Evolutionary conservation across 2,113 vertebrate genomes (phyloP), one percentile per base, ranked within the genome.

Genomic region (Eudyptes chrysolophus): DNA sequence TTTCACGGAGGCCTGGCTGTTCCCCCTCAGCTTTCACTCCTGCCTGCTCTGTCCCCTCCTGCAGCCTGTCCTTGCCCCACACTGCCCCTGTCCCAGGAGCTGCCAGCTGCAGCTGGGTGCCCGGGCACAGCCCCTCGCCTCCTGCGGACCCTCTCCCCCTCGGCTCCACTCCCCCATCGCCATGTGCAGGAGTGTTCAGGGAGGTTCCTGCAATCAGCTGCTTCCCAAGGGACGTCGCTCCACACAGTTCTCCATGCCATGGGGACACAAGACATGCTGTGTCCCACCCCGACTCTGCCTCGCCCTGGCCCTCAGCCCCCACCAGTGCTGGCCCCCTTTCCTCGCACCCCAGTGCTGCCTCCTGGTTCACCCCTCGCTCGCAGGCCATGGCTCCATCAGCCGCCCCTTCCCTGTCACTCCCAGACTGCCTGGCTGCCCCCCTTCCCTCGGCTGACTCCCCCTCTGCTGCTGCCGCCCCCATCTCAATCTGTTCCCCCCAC

Each of bases 231-330:
- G 83, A 14, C 49, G 7, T 1, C 0, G 6, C 8, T 60, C 55
- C 84, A 5, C 4, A 2, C 6, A 0, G 22, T 4, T 20, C 86
- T 30, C 27, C 11, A 1, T 8, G 46, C n/a, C 11, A 0, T 4
- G 71, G 25, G 34, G 65, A 21, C 54, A 24, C 0, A 5, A 22
- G 9, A 25, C 0, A 7, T 3, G 0, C 48, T 18, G 48, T 20
- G 21, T 8, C 66, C 72, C 46, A 1, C 58, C 21, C 62, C 26
- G 17, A 8, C 54, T 6, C 22, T 0, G 4, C 64, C 42, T 24
- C 7, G 1, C 4, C 55, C 85, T 10, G 70, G 57, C 24, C 36
- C 64, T 7, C 3, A 0, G 10, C 49, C 34, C 48, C 54, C 0
- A 1, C 40, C 0, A 16, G 54, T 18, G 0, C 2, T 6, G 40